A percentile compares a stretch with the other conserved stretches of the same genome.
Conservation (phyloP, 2,888 invertebrate species). For the Tipula unca region DNA sequence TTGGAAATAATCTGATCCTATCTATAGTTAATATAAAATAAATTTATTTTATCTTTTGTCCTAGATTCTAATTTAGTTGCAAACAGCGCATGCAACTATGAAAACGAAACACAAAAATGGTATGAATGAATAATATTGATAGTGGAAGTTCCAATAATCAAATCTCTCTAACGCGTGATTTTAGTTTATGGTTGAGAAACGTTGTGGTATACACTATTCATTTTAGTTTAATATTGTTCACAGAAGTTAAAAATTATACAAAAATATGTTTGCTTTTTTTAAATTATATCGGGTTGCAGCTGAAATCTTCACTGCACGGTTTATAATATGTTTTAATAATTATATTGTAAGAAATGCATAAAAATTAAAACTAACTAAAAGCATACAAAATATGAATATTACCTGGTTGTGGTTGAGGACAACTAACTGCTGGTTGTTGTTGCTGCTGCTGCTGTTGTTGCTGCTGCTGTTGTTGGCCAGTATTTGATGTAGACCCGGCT, state of each 20-base stretch:
- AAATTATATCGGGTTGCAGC: background rate
- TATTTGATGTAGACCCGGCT: constrained; percentile 39
- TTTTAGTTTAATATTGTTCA: background rate
- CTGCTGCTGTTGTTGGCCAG: constrained; percentile 37
- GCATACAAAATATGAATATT: background rate
- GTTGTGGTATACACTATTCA: background rate
- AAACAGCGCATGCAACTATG: background rate
- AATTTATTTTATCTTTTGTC: background rate
- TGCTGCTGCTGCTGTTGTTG: background rate
- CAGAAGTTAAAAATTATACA: background rate
- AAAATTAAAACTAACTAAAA: background rate
- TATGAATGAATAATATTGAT: background rate
- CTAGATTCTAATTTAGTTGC: background rate
- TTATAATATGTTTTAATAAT: background rate
- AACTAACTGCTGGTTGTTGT: constrained; percentile 31
- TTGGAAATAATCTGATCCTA: background rate
- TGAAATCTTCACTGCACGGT: background rate
- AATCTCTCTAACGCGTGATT: background rate
- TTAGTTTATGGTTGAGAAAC: background rate
- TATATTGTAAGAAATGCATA: background rate
- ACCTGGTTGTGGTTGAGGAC: constrained; percentile 35
- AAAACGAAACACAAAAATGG: background rate
- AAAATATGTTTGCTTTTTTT: background rate
- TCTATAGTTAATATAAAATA: background rate
- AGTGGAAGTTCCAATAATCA: background rate